A percentile compares a stretch with the other conserved stretches of the same genome.
These are phyloP conservation scores for Upupa epops DNA, from an alignment of 2,113 vertebrate genomes.

Conservation along the genomic window DNA sequence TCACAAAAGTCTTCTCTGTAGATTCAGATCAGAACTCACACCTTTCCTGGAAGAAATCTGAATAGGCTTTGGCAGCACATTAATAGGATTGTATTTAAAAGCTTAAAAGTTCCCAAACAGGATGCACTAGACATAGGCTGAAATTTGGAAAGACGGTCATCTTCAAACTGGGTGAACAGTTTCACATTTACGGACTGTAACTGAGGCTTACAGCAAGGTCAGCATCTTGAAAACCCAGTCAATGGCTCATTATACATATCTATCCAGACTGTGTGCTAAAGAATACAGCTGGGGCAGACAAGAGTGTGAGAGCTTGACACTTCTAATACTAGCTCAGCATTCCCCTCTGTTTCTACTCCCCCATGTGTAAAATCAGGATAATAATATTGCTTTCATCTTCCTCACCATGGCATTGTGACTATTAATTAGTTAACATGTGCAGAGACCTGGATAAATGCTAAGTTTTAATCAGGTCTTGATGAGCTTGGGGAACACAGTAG, in stretches of 20 bases:
- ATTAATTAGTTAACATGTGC: constrained; percentile 23
- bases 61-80: background rate
- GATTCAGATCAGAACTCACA: background rate
- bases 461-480: constrained; percentile 31
- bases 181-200: background rate
- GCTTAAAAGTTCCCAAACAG: background rate
- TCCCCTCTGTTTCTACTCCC: background rate
- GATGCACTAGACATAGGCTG: background rate
- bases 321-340: background rate
- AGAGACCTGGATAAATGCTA: background rate
- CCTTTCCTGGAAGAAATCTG: background rate
- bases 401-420: background rate
- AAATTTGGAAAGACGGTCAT: background rate
- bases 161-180: background rate
- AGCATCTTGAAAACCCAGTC: background rate
- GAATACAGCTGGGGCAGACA: background rate
- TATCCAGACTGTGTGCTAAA: background rate
- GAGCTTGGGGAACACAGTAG: background rate
- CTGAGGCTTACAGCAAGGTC: background rate
- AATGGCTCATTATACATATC: background rate
- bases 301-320: background rate
- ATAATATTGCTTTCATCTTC: constrained; percentile 37
- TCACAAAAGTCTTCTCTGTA: background rate
- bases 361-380: constrained; percentile 39
- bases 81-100: background rate